phyloP scores from a whole-genome alignment of 2,888 invertebrate genomes.

The Parnassius smintheus region DNA sequence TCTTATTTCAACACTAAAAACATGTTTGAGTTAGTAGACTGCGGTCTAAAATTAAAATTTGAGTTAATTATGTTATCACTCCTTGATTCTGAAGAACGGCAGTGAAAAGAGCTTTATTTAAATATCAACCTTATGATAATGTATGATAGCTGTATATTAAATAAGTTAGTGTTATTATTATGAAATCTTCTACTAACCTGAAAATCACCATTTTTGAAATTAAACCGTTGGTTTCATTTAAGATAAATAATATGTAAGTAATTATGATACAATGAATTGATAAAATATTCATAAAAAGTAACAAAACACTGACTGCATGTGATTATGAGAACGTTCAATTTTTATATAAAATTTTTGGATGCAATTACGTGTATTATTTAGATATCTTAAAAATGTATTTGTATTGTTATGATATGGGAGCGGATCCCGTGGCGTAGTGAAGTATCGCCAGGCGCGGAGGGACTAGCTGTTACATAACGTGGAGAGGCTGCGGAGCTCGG shows the following conservation, averaged over 20 bases:
- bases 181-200: conserved; percentile 36
- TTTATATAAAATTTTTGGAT: not conserved
- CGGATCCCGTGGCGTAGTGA: conserved; percentile 53
- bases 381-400: not conserved
- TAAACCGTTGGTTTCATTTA: not conserved
- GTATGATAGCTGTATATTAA: not conserved
- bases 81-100: no score
- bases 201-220: conserved; percentile 38
- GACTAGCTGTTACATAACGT: conserved; percentile 75
- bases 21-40: no score
- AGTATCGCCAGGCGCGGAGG: conserved; percentile 58
- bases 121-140: no score
- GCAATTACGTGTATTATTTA: not conserved
- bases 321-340: conserved; percentile 4
- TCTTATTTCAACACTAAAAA: no score
- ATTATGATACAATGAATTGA: not conserved
- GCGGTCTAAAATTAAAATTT: no score
- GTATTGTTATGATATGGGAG: conserved; percentile 21
- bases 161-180: not conserved
- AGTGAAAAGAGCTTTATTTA: no score
- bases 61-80: no score
- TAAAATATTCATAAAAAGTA: not conserved
- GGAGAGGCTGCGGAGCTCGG: conserved; percentile 64
- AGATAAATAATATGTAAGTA: no score
- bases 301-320: conserved; percentile 8